These are phyloP conservation scores for Scomber japonicus DNA, from an alignment of 2,113 vertebrate genomes.

Conservation along the genomic window DNA sequence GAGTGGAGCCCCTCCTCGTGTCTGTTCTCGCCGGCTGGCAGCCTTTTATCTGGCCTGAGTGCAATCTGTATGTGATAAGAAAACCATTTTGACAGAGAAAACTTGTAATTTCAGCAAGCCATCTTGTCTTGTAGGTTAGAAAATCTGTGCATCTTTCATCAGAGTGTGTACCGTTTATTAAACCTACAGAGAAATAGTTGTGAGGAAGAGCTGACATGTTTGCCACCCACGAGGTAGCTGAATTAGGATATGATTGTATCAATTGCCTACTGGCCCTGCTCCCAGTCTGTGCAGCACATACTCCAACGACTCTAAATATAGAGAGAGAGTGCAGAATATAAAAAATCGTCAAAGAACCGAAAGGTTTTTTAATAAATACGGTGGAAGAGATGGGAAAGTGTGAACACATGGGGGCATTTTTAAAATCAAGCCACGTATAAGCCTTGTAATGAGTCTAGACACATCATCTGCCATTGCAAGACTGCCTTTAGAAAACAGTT, in stretches of 20 bases:
- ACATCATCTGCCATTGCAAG: not conserved
- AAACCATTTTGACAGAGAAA: not conserved
- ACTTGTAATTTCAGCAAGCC: slow-evolving; percentile 9
- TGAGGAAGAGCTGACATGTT: slow-evolving; percentile 35
- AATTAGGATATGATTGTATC: slow-evolving; percentile 66
- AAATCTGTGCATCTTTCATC: slow-evolving; percentile 8
- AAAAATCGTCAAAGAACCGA: slow-evolving; percentile 14
- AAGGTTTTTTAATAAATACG: slow-evolving; percentile 17
- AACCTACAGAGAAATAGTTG: slow-evolving; percentile 39
- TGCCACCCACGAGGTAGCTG: slow-evolving; percentile 58
- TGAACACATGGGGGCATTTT: not conserved
- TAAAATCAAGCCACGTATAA: slow-evolving; percentile 2
- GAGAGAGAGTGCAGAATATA: slow-evolving; percentile 2
- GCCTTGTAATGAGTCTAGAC: not conserved
- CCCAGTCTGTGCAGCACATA: slow-evolving; percentile 51
- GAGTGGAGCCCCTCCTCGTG: not conserved
- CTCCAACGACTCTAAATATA: slow-evolving; percentile 60
- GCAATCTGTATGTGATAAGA: slow-evolving; percentile 6
- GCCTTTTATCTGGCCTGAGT: not conserved
- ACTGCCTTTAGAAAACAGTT: slow-evolving; percentile 3
- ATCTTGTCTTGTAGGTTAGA: not conserved
- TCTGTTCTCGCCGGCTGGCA: not conserved
- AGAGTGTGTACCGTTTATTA: slow-evolving; percentile 39
- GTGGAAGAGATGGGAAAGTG: not conserved
- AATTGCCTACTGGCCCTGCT: slow-evolving; percentile 56